A percentile compares a stretch with the other conserved stretches of the same genome.
Evolutionary conservation across 2,888 invertebrate species (phyloP).

Genomic region (Galerucella pusilla): DNA sequence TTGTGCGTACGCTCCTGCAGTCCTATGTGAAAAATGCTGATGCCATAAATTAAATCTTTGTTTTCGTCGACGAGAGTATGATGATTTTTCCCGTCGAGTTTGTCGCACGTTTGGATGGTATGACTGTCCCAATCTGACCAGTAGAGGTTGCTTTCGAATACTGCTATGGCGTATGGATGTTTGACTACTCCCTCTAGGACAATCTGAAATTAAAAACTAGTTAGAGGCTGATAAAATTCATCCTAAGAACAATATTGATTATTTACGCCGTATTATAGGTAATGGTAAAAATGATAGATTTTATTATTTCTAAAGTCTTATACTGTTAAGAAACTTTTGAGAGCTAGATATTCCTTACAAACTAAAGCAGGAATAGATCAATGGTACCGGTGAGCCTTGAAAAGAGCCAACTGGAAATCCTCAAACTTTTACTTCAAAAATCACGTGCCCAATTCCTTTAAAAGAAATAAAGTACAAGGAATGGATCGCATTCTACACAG

Average conservation of each 20-base stretch:
- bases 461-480: too few relatives aligned
- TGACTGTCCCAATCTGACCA: conserved; percentile 91
- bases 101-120: conserved; percentile 80
- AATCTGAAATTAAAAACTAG: conserved; percentile 51
- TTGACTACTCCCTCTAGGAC: conserved; percentile 73
- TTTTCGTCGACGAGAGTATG: conserved; percentile 68
- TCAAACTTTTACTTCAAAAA: too few relatives aligned
- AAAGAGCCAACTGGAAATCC: too few relatives aligned
- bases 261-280: neutral
- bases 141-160: conserved; percentile 89
- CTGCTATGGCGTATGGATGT: conserved; percentile 85
- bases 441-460: too few relatives aligned
- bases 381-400: too few relatives aligned
- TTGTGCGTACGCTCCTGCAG: conserved; percentile 68
- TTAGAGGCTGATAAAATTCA: neutral
- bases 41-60: conserved; percentile 69
- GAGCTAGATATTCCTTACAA: too few relatives aligned
- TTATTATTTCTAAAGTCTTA: too few relatives aligned
- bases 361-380: too few relatives aligned
- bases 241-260: neutral
- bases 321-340: too few relatives aligned
- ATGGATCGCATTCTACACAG: too few relatives aligned
- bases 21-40: conserved; percentile 81
- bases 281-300: too few relatives aligned
- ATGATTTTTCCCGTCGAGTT: conserved; percentile 77